A percentile compares a stretch with the other conserved stretches of the same genome.
phyloP scores from a whole-genome alignment of 2,113 vertebrate genomes.

The Marmota flaviventris region DNA sequence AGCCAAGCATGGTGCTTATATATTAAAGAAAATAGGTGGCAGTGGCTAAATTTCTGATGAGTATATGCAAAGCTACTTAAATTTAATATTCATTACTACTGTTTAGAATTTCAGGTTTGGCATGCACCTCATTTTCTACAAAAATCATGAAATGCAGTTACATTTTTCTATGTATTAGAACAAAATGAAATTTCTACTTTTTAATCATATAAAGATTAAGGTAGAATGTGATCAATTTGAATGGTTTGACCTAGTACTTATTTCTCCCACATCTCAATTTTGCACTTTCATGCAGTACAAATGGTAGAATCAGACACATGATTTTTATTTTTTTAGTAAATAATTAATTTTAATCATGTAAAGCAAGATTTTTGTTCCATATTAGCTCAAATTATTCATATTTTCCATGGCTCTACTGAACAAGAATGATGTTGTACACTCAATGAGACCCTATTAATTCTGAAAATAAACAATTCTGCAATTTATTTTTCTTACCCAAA shows the following conservation, averaged over 20 bases:
- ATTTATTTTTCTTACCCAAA: background rate
- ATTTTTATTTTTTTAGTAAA: background rate
- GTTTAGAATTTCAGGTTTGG: background rate
- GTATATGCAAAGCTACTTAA: background rate
- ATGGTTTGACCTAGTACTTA: background rate
- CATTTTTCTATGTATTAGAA: background rate
- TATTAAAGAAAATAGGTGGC: slow-evolving; percentile 19
- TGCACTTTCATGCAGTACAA: background rate
- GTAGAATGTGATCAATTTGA: background rate
- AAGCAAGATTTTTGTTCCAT: background rate
- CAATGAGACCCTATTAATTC: background rate
- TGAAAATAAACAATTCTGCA: background rate
- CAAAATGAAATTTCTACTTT: background rate
- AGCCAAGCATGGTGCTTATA: background rate
- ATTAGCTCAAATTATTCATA: background rate
- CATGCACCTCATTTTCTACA: background rate
- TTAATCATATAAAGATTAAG: background rate
- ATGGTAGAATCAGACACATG: background rate
- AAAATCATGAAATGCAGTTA: slow-evolving; percentile 13
- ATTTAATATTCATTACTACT: background rate
- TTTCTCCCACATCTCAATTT: background rate
- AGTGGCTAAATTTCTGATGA: background rate
- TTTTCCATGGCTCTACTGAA: background rate
- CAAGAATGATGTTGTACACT: background rate
- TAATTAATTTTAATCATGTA: slow-evolving; percentile 19